Conservation (phyloP, 2,888 invertebrate species). For the Gastracanthus pulcherrimus region DNA sequence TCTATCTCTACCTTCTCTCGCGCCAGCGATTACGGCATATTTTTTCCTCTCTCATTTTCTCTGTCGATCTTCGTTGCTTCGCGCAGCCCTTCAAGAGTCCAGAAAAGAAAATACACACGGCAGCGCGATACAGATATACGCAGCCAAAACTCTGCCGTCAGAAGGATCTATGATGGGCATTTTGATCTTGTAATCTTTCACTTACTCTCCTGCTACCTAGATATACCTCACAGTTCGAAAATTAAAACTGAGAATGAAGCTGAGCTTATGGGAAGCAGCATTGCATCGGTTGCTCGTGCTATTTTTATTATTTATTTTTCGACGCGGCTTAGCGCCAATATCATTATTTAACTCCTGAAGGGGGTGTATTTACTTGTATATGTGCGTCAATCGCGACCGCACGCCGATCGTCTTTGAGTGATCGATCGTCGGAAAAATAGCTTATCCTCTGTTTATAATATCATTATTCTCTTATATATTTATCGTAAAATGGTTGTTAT, state of each 20-base stretch:
- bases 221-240: too few species aligned
- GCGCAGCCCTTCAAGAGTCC: neutral
- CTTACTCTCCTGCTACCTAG: too few species aligned
- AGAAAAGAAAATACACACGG: neutral
- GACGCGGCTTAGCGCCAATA: neutral
- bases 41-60: too few species aligned
- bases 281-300: too few species aligned
- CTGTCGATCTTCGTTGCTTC: too few species aligned
- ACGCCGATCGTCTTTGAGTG: conserved; percentile 27
- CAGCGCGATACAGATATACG: too few species aligned
- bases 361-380: neutral
- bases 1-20: neutral
- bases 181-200: too few species aligned
- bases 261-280: too few species aligned
- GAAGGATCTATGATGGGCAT: too few species aligned
- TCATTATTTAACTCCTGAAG: neutral
- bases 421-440: conserved; percentile 38
- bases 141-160: neutral
- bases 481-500: neutral
- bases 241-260: neutral
- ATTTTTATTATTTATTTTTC: neutral
- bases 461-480: neutral
- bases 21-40: too few species aligned
- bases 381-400: conserved; percentile 48
- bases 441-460: conserved; percentile 24